Conservation (phyloP, 37 sponge, comb jelly and placozoan genomes). For the Beroe ovata region DNA sequence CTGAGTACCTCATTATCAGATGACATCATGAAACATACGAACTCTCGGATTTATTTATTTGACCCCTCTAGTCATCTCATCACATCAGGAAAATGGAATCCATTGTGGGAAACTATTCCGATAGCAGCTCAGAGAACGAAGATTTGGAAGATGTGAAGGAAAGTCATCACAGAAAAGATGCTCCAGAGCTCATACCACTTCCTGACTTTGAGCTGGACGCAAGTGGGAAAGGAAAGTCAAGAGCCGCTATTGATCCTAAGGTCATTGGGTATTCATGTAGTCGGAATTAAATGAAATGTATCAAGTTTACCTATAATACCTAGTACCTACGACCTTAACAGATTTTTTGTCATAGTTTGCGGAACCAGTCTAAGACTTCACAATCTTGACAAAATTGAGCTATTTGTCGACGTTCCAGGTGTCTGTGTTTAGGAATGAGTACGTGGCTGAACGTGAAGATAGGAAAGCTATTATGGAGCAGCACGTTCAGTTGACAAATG, state of each 20-base stretch:
- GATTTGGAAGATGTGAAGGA: conserved; percentile 32
- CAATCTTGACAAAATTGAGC: conserved; percentile 42
- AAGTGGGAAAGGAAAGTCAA: conserved; percentile 45
- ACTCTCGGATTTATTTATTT: too few species aligned
- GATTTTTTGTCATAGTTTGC: too few species aligned
- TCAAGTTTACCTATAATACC: too few species aligned
- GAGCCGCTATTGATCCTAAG: conserved; percentile 22
- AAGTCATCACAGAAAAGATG: not conserved
- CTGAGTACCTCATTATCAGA: too few species aligned
- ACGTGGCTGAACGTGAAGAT: conserved; percentile 51
- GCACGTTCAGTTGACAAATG: conserved; percentile 40
- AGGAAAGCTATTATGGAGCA: conserved; percentile 60
- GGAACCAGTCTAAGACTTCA: too few species aligned
- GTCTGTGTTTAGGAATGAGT: conserved; percentile 62
- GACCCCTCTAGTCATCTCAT: not conserved
- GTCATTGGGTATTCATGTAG: too few species aligned
- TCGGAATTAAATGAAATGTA: too few species aligned
- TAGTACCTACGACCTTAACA: too few species aligned
- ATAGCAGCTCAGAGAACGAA: conserved; percentile 1
- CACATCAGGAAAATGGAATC: not conserved
- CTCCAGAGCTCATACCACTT: conserved; percentile 20
- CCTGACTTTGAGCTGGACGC: conserved; percentile 37
- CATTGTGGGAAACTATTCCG: conserved; percentile 34
- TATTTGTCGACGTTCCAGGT: conserved; percentile 44
- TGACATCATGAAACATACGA: too few species aligned